Conservation (phyloP, 1,140 invertebrate species). For the Pollicipes pollicipes region DNA sequence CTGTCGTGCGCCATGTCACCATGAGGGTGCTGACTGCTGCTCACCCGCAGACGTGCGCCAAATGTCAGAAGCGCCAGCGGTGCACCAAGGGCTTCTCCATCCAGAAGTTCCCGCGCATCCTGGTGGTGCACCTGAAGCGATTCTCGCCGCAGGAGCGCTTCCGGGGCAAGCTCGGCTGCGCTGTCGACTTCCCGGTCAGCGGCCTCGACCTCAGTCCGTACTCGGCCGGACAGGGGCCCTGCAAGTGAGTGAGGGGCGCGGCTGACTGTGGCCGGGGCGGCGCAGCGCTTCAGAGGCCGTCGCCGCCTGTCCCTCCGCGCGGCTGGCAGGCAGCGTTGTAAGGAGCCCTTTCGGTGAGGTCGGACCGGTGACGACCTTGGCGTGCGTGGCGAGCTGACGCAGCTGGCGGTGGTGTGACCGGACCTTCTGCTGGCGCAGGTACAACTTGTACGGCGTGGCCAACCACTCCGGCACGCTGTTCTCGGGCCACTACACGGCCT, state of each 20-base stretch:
- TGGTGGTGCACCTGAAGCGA: constrained; percentile 59
- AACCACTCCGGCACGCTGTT: constrained; percentile 84
- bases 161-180: constrained; percentile 63
- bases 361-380: no score
- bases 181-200: constrained; percentile 69
- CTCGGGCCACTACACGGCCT: constrained; percentile 86
- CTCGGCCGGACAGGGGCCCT: constrained; percentile 26
- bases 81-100: constrained; percentile 86
- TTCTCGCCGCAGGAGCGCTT: constrained; percentile 74
- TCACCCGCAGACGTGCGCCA: constrained; percentile 54
- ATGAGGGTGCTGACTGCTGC: constrained; percentile 17
- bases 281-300: no score
- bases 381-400: no score
- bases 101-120: constrained; percentile 78
- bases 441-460: constrained; percentile 76
- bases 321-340: no score
- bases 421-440: no score
- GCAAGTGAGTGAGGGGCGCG: background rate
- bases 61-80: constrained; percentile 70
- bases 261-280: no score
- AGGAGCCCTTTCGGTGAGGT: no score
- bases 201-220: constrained; percentile 66
- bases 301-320: no score
- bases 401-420: no score
- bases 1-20: no score